Conservation (phyloP, 1,140 invertebrate species). For the Melitaea cinxia region DNA sequence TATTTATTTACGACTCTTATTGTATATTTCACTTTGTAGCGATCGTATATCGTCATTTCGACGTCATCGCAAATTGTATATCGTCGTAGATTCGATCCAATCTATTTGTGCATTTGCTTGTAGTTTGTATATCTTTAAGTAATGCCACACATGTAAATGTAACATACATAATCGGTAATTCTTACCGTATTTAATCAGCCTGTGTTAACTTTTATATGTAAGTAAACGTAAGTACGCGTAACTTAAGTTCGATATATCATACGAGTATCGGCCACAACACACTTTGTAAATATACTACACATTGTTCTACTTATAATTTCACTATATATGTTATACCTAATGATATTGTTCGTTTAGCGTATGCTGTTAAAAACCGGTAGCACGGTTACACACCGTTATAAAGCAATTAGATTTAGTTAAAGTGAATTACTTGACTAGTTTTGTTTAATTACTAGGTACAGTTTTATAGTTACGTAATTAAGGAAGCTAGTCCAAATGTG, state of each 20-base stretch:
- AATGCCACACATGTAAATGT: conserved; percentile 44
- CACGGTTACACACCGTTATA: conserved; percentile 57
- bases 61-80: conserved; percentile 64
- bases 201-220: conserved; percentile 45
- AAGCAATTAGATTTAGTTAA: conserved; percentile 58
- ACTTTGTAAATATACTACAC: conserved; percentile 48
- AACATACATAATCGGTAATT: conserved; percentile 32
- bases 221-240: conserved; percentile 35
- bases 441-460: conserved; percentile 76
- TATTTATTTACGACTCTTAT: conserved; percentile 75
- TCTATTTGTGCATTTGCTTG: conserved; percentile 77
- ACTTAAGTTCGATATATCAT: conserved; percentile 32
- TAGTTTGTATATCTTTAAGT: conserved; percentile 66
- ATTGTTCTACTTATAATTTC: conserved; percentile 45
- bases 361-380: conserved; percentile 50
- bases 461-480: conserved; percentile 75
- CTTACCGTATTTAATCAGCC: conserved; percentile 43
- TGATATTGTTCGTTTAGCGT: conserved; percentile 55
- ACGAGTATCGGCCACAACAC: conserved; percentile 38
- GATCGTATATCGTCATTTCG: conserved; percentile 54
- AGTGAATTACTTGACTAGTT: conserved; percentile 72
- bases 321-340: conserved; percentile 47
- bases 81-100: conserved; percentile 46
- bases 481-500: conserved; percentile 80
- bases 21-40: conserved; percentile 50